Conservation (phyloP, 1,140 invertebrate genomes). For the Plodia interpunctella region DNA sequence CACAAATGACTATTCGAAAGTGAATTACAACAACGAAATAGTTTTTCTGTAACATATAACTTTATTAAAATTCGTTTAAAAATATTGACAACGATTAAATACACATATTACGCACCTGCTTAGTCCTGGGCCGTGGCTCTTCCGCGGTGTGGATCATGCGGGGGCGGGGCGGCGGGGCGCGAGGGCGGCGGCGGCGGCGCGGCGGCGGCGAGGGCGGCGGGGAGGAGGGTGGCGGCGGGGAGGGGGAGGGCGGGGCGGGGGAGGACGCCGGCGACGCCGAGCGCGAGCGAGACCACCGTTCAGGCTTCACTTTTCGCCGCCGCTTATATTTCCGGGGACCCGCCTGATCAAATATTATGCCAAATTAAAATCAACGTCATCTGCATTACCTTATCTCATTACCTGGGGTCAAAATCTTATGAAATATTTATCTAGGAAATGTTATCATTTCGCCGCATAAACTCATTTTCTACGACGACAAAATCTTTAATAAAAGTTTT, state of each 20-base stretch:
- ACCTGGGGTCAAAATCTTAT: too few relatives aligned
- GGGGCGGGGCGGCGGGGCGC: conserved; percentile 58
- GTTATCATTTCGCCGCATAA: too few relatives aligned
- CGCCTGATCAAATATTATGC: conserved; percentile 47
- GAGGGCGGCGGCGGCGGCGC: conserved; percentile 14
- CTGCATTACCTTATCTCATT: too few relatives aligned
- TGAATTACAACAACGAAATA: too few relatives aligned
- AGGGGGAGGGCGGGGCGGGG: conserved; percentile 19
- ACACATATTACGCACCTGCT: conserved; percentile 38
- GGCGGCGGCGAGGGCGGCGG: neutral
- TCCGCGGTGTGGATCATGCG: conserved; percentile 84
- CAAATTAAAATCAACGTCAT: neutral
- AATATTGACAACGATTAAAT: neutral
- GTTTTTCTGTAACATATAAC: too few relatives aligned
- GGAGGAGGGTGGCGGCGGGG: conserved; percentile 71
- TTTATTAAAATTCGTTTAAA: too few relatives aligned
- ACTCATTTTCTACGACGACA: too few relatives aligned
- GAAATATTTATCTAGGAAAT: neutral
- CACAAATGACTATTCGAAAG: too few relatives aligned
- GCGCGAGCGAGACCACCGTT: conserved; percentile 38
- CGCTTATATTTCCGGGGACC: conserved; percentile 89
- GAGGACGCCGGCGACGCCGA: conserved; percentile 33
- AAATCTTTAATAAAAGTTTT: too few relatives aligned
- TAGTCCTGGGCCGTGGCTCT: conserved; percentile 51
- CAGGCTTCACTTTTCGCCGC: conserved; percentile 83